Percentiles rank a stretch among this genome's conserved stretches.
phyloP scores from a whole-genome alignment of 2,888 invertebrate species.

The Balanococcus diminutus region DNA sequence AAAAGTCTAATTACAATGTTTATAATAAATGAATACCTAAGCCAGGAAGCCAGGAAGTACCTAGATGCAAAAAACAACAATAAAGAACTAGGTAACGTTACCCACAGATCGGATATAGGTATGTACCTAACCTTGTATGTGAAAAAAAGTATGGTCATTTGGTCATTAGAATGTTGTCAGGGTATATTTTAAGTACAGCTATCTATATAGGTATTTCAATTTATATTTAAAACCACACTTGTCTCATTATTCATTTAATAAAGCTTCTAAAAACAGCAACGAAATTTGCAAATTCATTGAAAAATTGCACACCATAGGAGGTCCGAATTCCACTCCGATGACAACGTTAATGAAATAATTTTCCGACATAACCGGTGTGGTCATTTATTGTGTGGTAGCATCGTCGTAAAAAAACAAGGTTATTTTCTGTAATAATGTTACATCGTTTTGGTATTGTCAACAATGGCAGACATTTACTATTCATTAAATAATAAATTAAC shows the following conservation, averaged over 20 bases:
- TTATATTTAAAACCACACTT: background rate
- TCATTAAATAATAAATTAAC: background rate
- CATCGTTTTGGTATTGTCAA: background rate
- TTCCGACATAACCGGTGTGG: background rate
- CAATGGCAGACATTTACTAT: background rate
- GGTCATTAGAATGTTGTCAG: background rate
- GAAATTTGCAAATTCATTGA: background rate
- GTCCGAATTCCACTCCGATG: slow-evolving; percentile 1
- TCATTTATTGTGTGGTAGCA: background rate
- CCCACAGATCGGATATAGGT: background rate
- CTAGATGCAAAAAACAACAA: background rate
- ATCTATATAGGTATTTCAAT: background rate
- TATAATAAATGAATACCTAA: background rate
- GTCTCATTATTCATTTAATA: background rate
- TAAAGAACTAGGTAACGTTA: background rate
- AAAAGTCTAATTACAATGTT: background rate
- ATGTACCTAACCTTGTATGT: background rate
- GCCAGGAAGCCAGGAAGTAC: background rate
- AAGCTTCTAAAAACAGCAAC: background rate
- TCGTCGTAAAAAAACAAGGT: slow-evolving; percentile 23
- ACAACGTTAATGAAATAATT: background rate
- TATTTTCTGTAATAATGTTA: background rate
- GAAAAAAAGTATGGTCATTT: background rate
- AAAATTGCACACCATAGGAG: background rate
- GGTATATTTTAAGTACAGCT: background rate